Percentiles rank a stretch among this genome's conserved stretches.
Conservation (phyloP, 2,113 vertebrate genomes). For the Seriola dumerili region DNA sequence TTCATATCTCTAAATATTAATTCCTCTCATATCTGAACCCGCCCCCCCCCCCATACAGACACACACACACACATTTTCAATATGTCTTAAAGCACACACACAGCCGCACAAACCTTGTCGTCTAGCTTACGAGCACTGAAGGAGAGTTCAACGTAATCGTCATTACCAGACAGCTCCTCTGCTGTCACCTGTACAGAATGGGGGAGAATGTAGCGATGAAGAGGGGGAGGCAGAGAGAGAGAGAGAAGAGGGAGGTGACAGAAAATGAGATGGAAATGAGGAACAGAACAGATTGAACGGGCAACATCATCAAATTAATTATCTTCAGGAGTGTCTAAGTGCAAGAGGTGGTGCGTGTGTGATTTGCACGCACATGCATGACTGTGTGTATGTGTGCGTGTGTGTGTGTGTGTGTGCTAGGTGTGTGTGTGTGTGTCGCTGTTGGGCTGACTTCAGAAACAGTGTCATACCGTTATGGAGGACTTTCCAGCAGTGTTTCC, state of each 20-base stretch:
- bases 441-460: background rate
- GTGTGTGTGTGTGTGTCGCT: slow-evolving; percentile 12
- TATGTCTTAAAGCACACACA: background rate
- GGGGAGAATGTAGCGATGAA: background rate
- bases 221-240: background rate
- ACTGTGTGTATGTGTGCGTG: slow-evolving; percentile 15
- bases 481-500: slow-evolving; percentile 97
- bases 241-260: slow-evolving; percentile 43
- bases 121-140: slow-evolving; percentile 98
- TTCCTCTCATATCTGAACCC: slow-evolving; percentile 14
- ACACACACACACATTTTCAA: background rate
- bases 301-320: slow-evolving; percentile 70
- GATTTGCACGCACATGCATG: background rate
- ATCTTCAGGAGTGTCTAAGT: slow-evolving; percentile 41
- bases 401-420: slow-evolving; percentile 2
- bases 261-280: slow-evolving; percentile 72
- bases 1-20: slow-evolving; percentile 28
- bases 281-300: slow-evolving; percentile 48
- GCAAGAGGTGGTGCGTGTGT: slow-evolving; percentile 8
- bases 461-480: slow-evolving; percentile 92
- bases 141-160: slow-evolving; percentile 97
- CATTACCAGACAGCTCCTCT: slow-evolving; percentile 97
- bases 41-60: background rate
- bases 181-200: slow-evolving; percentile 90
- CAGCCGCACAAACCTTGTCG: slow-evolving; percentile 90